Percentiles rank a stretch among this genome's conserved stretches.
phyloP scores from a whole-genome alignment of 2,797 vertebrate genomes.

The Sebastes ruberrimus region DNA sequence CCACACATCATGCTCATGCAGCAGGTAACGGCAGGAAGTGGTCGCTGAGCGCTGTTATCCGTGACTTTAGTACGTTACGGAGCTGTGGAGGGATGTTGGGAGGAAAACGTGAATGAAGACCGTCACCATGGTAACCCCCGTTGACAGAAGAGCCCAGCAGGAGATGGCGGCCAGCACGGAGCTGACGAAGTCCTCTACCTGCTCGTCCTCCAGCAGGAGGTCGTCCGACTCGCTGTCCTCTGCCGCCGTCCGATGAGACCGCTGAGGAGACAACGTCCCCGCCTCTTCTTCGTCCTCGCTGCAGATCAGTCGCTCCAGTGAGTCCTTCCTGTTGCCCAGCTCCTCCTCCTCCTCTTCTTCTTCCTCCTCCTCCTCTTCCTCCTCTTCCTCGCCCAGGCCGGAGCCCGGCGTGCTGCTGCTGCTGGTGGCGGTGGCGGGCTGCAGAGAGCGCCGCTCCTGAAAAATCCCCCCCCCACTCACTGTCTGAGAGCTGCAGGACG shows the following conservation, averaged over 20 bases:
- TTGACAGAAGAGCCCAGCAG: constrained; percentile 88
- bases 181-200: constrained; percentile 86
- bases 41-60: background rate
- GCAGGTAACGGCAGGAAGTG: background rate
- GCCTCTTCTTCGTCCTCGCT: constrained; percentile 59
- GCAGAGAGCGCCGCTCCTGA: constrained; percentile 58
- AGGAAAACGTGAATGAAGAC: background rate
- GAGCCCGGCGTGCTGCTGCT: background rate
- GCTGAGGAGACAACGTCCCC: constrained; percentile 27
- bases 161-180: constrained; percentile 89
- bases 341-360: constrained; percentile 42
- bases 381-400: background rate
- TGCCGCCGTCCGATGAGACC: background rate
- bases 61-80: constrained; percentile 15
- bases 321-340: constrained; percentile 52
- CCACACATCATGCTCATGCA: background rate
- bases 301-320: constrained; percentile 57
- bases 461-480: constrained; percentile 62
- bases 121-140: constrained; percentile 83
- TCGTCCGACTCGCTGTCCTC: constrained; percentile 78
- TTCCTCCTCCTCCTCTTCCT: background rate
- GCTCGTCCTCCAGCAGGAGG: constrained; percentile 81
- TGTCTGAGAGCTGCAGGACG: constrained; percentile 81
- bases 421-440: constrained; percentile 29
- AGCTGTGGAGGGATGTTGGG: background rate